Evolutionary conservation across 2,888 invertebrate genomes (phyloP), one percentile per base, ranked within the genome.

Genomic region (Amphiduros pacificus): DNA sequence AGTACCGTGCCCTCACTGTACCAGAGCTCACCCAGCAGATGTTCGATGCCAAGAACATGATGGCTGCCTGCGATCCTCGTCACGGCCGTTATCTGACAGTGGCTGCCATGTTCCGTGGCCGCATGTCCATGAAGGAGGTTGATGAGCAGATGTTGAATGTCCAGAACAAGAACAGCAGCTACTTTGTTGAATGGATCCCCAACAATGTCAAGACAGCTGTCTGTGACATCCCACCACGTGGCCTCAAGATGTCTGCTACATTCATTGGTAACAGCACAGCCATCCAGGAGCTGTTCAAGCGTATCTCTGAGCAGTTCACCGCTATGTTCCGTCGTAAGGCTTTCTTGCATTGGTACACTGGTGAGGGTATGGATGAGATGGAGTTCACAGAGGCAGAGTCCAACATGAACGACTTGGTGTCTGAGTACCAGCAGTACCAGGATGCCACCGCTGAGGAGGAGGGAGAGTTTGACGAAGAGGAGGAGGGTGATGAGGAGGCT

Each of bases 71-170:
- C 17, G 56, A 56, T 44, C 56, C 56, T 27, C 56, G 56, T 48
- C 56, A 56, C 31, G 56, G 56, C 56, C 41, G 56, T 29, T 56
- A 56, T 31, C 56, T 56, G 20, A 56, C 56, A 22, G 77, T 77
- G 31, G 79, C 79, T 44, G 74, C 75, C 67, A 76, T 79, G 64
- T 79, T 79, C 74, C 70, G 79, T 56, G 80, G 79, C 11, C 73
- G 78, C 31, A 79, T 80, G 78, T 79, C 78, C 53, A 80, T 80
- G 78, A 79, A 79, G 68, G 78, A 79, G 65, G 81, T 81, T 20
- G 56, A 56, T 44, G 56, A 56, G 48, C 56, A 56, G 56, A 56
- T 56, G 56, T 44, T 56, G 28, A 56, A 56, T 24, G 56, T 56
- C 20, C 56, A 56, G 56, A 56, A 56, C 56, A 56, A 56, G 56